Evolutionary conservation across 2,888 invertebrate species (phyloP).

Genomic region (Acanthosepion esculentum): DNA sequence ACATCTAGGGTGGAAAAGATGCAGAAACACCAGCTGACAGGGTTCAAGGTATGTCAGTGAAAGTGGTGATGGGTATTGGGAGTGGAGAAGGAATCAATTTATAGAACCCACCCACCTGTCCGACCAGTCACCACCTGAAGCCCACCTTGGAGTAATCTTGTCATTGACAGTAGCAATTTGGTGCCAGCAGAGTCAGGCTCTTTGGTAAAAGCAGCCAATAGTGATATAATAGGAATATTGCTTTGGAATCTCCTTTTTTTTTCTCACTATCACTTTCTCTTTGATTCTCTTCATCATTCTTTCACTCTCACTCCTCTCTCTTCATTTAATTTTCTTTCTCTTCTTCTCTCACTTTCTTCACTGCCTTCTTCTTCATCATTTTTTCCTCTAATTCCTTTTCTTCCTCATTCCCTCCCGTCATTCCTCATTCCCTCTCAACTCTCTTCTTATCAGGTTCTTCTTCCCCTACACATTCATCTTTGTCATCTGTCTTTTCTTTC

Average conservation of each 20-base stretch:
- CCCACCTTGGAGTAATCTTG: background rate
- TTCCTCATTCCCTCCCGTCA: background rate
- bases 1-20: background rate
- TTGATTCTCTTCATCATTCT: background rate
- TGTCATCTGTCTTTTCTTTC: too few relatives aligned
- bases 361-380: background rate
- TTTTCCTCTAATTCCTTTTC: background rate
- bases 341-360: too few relatives aligned
- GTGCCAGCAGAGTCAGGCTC: background rate
- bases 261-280: background rate
- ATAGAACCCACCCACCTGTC: background rate
- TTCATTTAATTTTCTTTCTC: background rate
- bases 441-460: too few relatives aligned
- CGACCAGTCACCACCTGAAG: background rate
- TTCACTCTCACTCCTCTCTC: background rate
- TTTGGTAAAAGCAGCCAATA: background rate
- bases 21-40: background rate
- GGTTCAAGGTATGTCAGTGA: background rate
- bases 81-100: background rate
- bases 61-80: background rate
- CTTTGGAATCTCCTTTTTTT: background rate
- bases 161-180: slow-evolving; percentile 33
- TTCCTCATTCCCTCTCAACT: background rate
- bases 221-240: background rate
- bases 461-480: too few relatives aligned